phyloP scores from a whole-genome alignment of 2,888 invertebrate genomes.

The Agonopterix arenella region DNA sequence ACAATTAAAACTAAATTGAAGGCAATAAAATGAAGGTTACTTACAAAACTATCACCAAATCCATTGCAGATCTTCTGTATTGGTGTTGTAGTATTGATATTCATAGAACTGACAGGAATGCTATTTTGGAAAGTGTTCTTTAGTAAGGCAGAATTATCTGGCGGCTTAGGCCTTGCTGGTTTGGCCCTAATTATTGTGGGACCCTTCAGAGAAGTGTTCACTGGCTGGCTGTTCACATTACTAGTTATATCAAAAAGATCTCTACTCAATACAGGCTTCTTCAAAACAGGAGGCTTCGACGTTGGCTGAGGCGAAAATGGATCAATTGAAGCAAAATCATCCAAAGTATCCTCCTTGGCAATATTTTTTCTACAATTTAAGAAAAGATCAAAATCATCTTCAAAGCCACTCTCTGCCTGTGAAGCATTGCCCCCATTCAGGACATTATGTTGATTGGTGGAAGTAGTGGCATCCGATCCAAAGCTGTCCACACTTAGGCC shows the following conservation, averaged over 20 bases:
- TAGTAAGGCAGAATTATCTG: conserved; percentile 61
- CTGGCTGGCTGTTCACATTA: conserved; percentile 34
- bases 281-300: conserved; percentile 52
- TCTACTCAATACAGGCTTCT: conserved; percentile 76
- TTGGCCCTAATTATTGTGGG: conserved; percentile 87
- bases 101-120: conserved; percentile 51
- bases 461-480: conserved; percentile 82
- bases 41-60: conserved; percentile 57
- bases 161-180: conserved; percentile 75
- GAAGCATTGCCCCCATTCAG: conserved; percentile 80
- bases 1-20: background rate
- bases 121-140: conserved; percentile 52
- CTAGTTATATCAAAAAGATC: conserved; percentile 80
- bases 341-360: conserved; percentile 57
- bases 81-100: conserved; percentile 58
- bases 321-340: conserved; percentile 73
- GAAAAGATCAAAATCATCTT: conserved; percentile 87
- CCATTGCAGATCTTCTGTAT: conserved; percentile 57
- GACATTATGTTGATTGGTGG: conserved; percentile 70
- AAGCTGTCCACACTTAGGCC: conserved; percentile 86
- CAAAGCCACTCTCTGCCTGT: conserved; percentile 87
- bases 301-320: conserved; percentile 72
- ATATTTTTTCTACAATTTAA: conserved; percentile 62
- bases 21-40: conserved; percentile 22
- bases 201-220: conserved; percentile 45